A percentile compares a stretch with the other conserved stretches of the same genome.
Conservation (phyloP, 2,888 invertebrate species). For the Mantis religiosa region DNA sequence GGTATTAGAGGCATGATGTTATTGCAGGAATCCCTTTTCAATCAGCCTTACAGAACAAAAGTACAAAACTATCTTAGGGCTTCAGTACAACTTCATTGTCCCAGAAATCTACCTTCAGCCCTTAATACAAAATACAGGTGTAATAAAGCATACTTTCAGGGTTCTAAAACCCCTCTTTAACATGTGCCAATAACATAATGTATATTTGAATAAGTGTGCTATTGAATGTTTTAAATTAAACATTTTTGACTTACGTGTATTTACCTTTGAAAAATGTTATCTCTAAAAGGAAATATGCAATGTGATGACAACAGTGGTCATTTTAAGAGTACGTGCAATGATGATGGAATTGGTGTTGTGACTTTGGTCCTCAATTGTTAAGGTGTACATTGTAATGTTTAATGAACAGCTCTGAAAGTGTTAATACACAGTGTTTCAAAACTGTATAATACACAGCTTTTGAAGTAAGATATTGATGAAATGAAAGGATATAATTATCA, state of each 20-base stretch:
- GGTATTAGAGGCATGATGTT: not conserved
- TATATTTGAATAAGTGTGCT: conserved; percentile 12
- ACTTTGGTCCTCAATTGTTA: conserved; percentile 15
- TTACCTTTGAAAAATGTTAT: not conserved
- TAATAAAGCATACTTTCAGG: not conserved
- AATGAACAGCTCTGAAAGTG: conserved; percentile 15
- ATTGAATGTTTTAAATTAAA: conserved; percentile 19
- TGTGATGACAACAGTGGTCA: not conserved
- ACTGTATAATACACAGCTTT: conserved; percentile 15
- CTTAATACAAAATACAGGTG: not conserved
- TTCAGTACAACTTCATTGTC: conserved; percentile 13
- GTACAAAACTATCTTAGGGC: conserved; percentile 23
- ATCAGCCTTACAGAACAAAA: conserved; percentile 21
- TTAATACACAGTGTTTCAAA: conserved; percentile 14
- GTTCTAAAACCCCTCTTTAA: conserved; percentile 1
- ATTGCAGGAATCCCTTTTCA: not conserved
- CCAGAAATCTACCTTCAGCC: not conserved
- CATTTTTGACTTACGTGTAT: not conserved
- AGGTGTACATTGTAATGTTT: conserved; percentile 11
- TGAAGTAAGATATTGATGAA: conserved; percentile 9
- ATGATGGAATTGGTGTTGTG: conserved; percentile 28
- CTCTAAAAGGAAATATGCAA: not conserved
- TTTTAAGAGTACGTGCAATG: not conserved
- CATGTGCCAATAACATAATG: conserved; percentile 19
- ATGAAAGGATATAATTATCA: not conserved